Conservation (phyloP, 2,113 vertebrate species). For the Casuarius casuarius region DNA sequence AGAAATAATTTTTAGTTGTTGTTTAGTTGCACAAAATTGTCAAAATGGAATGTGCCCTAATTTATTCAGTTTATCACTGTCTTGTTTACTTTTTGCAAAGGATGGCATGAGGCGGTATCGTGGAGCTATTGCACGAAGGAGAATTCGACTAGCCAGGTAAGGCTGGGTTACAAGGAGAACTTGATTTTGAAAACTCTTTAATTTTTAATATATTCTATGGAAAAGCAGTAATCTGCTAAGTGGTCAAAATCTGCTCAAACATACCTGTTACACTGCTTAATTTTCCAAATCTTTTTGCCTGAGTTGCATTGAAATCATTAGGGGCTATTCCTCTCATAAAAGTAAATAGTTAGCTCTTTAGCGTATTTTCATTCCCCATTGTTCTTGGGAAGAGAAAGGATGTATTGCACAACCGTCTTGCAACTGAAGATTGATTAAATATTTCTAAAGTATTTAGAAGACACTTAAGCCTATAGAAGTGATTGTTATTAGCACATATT, state of each 20-base stretch:
- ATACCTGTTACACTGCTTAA: neutral
- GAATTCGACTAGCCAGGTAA: slow-evolving; percentile 80
- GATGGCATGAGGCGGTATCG: slow-evolving; percentile 75
- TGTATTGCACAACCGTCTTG: neutral
- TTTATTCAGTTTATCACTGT: neutral
- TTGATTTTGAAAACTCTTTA: neutral
- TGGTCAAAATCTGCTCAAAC: neutral
- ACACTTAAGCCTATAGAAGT: neutral
- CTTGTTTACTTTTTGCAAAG: slow-evolving; percentile 54
- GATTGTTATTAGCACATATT: neutral
- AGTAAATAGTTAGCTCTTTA: neutral
- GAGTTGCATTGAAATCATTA: neutral
- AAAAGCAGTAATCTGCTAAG: neutral
- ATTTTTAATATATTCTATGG: neutral
- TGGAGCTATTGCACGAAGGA: slow-evolving; percentile 76
- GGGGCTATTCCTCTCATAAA: neutral
- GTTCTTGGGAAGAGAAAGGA: neutral
- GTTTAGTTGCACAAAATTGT: neutral
- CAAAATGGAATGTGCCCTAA: neutral
- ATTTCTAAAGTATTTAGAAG: neutral
- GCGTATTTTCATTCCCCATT: neutral
- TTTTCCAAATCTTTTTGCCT: neutral
- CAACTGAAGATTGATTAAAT: neutral
- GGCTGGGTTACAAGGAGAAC: neutral
- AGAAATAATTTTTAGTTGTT: neutral